A percentile compares a stretch with the other conserved stretches of the same genome.
These are phyloP conservation scores for Cephus sareptanus DNA, from an alignment of 2,888 invertebrate genomes.

Conservation along the genomic window DNA sequence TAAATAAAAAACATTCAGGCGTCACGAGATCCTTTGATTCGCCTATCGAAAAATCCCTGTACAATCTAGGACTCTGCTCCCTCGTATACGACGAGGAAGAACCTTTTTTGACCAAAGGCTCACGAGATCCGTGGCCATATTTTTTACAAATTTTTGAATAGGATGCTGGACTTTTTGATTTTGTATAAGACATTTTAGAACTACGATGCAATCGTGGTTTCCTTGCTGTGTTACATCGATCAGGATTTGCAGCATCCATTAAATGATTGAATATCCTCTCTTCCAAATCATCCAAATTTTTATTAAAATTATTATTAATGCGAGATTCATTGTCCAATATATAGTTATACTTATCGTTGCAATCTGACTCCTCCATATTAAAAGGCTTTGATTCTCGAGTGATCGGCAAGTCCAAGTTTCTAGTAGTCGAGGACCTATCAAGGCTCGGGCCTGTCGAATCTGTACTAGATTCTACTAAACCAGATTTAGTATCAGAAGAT, in stretches of 20 bases:
- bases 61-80: conserved; percentile 12
- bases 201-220: conserved; percentile 21
- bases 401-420: conserved; percentile 8
- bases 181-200: conserved; percentile 21
- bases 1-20: conserved; percentile 24
- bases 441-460: conserved; percentile 21
- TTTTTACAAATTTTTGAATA: conserved; percentile 25
- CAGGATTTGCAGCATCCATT: conserved; percentile 9
- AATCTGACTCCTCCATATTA: background rate
- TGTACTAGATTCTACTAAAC: conserved; percentile 47
- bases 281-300: background rate
- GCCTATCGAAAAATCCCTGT: conserved; percentile 11
- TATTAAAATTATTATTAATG: background rate
- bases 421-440: background rate
- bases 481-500: conserved; percentile 55
- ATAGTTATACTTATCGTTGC: background rate
- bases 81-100: conserved; percentile 4
- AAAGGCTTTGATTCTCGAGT: background rate
- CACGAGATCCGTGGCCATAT: conserved; percentile 6
- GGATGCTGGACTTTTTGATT: conserved; percentile 18
- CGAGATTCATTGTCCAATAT: background rate
- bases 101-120: background rate
- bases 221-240: background rate
- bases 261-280: conserved; percentile 10
- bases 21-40: conserved; percentile 17